phyloP scores from a whole-genome alignment of 2,113 vertebrate species.

The Papio anubis region DNA sequence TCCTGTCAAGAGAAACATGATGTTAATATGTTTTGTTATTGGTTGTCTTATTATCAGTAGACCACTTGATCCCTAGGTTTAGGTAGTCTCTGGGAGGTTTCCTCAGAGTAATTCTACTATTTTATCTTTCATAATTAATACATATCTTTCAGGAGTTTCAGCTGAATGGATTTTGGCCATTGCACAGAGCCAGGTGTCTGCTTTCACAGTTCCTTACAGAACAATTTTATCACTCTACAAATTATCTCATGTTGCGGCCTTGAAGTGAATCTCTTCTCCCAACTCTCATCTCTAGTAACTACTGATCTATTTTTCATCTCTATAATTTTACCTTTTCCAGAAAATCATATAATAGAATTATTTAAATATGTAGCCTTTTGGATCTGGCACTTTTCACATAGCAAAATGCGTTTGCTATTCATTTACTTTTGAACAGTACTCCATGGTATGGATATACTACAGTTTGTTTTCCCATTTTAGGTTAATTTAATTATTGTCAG shows the following conservation, averaged over 20 bases:
- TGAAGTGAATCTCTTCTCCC: neutral
- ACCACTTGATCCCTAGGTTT: neutral
- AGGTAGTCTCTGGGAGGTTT: neutral
- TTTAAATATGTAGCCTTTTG: neutral
- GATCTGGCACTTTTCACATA: neutral
- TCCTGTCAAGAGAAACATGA: neutral
- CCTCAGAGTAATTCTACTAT: neutral
- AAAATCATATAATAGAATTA: neutral
- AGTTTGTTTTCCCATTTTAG: neutral
- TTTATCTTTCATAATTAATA: neutral
- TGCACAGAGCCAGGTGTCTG: neutral
- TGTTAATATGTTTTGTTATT: neutral
- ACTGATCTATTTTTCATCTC: neutral
- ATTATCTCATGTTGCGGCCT: neutral
- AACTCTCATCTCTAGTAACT: neutral
- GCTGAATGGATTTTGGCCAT: neutral
- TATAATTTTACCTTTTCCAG: neutral
- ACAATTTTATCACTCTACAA: neutral
- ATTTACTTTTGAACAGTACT: neutral
- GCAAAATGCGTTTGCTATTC: neutral
- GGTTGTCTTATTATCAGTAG: neutral
- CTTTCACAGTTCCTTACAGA: neutral
- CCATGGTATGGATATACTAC: neutral
- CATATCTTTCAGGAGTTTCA: neutral
- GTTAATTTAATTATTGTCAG: neutral